A percentile compares a stretch with the other conserved stretches of the same genome.
phyloP scores from a whole-genome alignment of 2,888 invertebrate genomes.

The Bombylius major region DNA sequence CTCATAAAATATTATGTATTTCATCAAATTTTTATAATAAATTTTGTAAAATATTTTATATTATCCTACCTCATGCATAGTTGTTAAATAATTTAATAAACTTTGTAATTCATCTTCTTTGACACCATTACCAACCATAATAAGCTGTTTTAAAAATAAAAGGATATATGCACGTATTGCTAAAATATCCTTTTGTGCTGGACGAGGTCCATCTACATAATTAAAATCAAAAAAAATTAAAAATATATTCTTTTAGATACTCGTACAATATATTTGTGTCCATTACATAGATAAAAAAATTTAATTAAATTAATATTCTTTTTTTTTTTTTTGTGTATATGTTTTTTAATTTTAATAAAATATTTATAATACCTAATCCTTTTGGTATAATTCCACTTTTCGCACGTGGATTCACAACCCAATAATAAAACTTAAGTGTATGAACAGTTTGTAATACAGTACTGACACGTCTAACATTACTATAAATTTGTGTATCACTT shows the following conservation, averaged over 20 bases:
- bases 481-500: conserved; percentile 93
- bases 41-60: not conserved
- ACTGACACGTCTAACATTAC: conserved; percentile 89
- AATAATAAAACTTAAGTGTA: conserved; percentile 97
- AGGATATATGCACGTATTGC: conserved; percentile 91
- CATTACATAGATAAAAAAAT: too few species aligned
- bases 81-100: conserved; percentile 93
- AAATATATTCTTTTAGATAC: too few species aligned
- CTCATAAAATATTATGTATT: not conserved
- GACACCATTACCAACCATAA: conserved; percentile 92
- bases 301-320: not conserved
- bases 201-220: conserved; percentile 77
- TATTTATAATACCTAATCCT: conserved; percentile 57
- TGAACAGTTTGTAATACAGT: conserved; percentile 97
- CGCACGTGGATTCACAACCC: conserved; percentile 91
- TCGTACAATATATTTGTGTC: not conserved
- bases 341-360: not conserved
- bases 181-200: conserved; percentile 86
- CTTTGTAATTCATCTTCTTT: conserved; percentile 98
- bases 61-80: conserved; percentile 78
- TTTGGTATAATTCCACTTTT: conserved; percentile 94
- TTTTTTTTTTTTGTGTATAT: not conserved
- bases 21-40: too few species aligned
- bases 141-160: conserved; percentile 88
- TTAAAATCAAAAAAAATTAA: not conserved